These are phyloP conservation scores for Gymnosoma rotundatum DNA, from an alignment of 2,888 invertebrate species.

Conservation along the genomic window DNA sequence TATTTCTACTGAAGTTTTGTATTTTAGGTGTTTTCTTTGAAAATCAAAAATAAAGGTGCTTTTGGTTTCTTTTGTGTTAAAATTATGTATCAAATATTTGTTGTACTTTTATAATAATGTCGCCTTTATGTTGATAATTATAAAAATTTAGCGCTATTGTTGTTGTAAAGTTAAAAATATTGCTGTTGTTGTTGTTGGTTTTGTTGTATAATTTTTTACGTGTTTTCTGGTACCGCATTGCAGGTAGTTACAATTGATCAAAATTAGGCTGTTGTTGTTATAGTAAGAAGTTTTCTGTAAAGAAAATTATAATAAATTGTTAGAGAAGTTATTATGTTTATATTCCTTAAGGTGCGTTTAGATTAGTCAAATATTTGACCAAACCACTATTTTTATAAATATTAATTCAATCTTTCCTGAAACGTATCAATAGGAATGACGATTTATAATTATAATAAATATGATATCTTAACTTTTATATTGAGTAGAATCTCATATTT, in stretches of 20 bases:
- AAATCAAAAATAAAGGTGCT: slow-evolving; percentile 31
- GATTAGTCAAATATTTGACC: too few relatives aligned
- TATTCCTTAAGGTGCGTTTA: background rate
- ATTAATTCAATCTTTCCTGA: too few relatives aligned
- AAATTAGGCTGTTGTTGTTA: slow-evolving; percentile 42
- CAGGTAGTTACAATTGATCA: slow-evolving; percentile 63
- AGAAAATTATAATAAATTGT: slow-evolving; percentile 1
- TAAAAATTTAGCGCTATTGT: slow-evolving; percentile 64
- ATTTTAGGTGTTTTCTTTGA: slow-evolving; percentile 1
- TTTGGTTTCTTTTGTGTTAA: slow-evolving; percentile 41
- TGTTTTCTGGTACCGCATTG: slow-evolving; percentile 71
- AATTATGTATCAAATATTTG: slow-evolving; percentile 50
- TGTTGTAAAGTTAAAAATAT: slow-evolving; percentile 59
- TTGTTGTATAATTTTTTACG: slow-evolving; percentile 65
- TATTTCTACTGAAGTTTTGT: background rate
- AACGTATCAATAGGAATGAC: too few relatives aligned
- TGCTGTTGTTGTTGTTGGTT: slow-evolving; percentile 39
- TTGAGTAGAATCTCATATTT: too few relatives aligned
- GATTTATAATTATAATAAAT: too few relatives aligned
- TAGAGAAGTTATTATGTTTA: background rate
- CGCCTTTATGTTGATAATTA: slow-evolving; percentile 55
- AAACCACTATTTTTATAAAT: too few relatives aligned
- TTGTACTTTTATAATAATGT: slow-evolving; percentile 44
- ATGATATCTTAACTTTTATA: too few relatives aligned
- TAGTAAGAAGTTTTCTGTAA: slow-evolving; percentile 49